Percentiles rank a stretch among this genome's conserved stretches.
These are phyloP conservation scores for Parus major DNA, from an alignment of 2,113 vertebrate genomes.

Conservation along the genomic window DNA sequence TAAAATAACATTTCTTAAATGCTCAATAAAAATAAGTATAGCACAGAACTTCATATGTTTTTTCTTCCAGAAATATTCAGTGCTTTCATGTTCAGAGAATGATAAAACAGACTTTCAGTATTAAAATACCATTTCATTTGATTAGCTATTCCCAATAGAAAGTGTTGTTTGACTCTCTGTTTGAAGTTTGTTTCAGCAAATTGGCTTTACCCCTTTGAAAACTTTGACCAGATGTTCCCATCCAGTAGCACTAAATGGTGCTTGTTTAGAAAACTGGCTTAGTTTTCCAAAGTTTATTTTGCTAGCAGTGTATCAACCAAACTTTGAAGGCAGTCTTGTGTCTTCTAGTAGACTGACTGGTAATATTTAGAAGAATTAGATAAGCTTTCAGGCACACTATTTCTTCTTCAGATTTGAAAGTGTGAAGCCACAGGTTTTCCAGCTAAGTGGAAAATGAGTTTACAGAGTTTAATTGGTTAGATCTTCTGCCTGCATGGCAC, in stretches of 20 bases:
- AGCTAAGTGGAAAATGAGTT: background rate
- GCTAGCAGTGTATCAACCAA: background rate
- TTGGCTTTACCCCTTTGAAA: background rate
- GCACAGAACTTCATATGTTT: rapidly evolving
- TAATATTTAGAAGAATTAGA: background rate
- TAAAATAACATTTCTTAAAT: background rate
- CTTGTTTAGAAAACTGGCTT: background rate
- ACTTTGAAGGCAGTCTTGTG: background rate
- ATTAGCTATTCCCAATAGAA: background rate
- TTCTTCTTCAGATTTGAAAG: background rate
- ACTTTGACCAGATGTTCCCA: background rate
- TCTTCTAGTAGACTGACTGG: background rate
- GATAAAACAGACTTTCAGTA: background rate
- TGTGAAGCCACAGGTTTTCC: background rate
- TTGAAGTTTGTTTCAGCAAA: background rate
- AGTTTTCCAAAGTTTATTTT: background rate
- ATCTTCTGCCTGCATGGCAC: background rate
- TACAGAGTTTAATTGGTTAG: background rate
- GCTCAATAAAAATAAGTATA: background rate
- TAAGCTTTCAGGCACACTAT: background rate
- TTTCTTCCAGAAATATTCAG: background rate
- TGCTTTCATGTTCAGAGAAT: background rate
- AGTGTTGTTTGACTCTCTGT: background rate
- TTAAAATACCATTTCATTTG: background rate
- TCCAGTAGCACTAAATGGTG: background rate